Conservation (phyloP, 2,888 invertebrate species). For the Leptopterna dolabrata region DNA sequence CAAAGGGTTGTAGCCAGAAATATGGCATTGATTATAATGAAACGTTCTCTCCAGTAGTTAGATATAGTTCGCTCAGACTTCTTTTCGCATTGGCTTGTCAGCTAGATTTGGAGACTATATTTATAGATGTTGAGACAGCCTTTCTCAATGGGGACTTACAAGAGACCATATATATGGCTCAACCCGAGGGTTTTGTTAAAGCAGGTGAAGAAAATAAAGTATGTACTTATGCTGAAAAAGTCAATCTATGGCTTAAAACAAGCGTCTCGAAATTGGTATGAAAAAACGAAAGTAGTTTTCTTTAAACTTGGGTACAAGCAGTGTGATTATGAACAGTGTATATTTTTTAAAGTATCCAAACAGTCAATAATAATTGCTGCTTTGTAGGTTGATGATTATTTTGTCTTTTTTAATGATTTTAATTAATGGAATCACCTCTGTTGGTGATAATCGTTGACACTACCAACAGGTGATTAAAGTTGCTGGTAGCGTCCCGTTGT, state of each 20-base stretch:
- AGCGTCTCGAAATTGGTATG: no score
- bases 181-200: slow-evolving; percentile 65
- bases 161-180: no score
- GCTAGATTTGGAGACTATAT: neutral
- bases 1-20: neutral
- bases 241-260: no score
- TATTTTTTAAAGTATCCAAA: neutral
- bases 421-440: no score
- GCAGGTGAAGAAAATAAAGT: neutral
- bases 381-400: neutral
- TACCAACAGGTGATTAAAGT: no score
- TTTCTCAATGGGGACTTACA: slow-evolving; percentile 64
- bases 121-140: slow-evolving; percentile 59
- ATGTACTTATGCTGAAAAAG: no score
- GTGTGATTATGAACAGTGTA: neutral
- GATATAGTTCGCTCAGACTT: neutral
- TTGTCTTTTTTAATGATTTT: no score
- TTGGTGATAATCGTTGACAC: no score
- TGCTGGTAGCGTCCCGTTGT: no score
- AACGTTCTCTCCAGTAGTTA: slow-evolving; percentile 56
- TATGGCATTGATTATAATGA: neutral
- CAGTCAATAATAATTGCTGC: neutral
- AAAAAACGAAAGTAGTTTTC: no score
- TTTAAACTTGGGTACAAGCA: neutral
- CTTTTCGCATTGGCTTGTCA: neutral